Percentiles rank a stretch among this genome's conserved stretches.
phyloP scores from a whole-genome alignment of 2,797 vertebrate genomes.

The Mastacembelus armatus region DNA sequence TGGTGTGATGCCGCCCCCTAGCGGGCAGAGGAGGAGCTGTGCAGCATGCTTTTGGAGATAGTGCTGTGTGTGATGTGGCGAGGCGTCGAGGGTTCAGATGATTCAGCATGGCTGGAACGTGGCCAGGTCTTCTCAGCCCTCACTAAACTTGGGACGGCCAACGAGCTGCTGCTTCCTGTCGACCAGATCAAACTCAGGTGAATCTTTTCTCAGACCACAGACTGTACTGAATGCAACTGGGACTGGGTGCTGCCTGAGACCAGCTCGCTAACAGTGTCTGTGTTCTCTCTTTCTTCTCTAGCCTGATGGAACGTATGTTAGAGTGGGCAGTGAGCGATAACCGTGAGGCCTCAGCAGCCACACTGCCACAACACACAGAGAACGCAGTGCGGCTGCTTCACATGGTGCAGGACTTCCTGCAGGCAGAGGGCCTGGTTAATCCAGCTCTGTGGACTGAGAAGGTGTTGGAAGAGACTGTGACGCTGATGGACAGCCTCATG shows the following conservation, averaged over 20 bases:
- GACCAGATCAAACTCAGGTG: constrained; percentile 95
- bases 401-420: constrained; percentile 94
- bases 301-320: constrained; percentile 96
- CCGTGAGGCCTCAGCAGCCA: constrained; percentile 88
- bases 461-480: constrained; percentile 92
- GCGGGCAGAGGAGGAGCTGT: constrained; percentile 91
- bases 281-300: constrained; percentile 40
- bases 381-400: constrained; percentile 92
- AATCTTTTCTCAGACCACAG: background rate
- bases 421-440: constrained; percentile 92
- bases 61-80: constrained; percentile 93
- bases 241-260: background rate
- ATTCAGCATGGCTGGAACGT: constrained; percentile 91
- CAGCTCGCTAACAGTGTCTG: background rate
- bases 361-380: constrained; percentile 89
- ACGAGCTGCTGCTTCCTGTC: constrained; percentile 90
- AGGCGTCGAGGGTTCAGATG: constrained; percentile 93
- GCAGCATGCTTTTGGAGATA: constrained; percentile 89
- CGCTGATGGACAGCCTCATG: constrained; percentile 93
- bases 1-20: constrained; percentile 65
- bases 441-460: constrained; percentile 93
- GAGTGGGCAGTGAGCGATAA: constrained; percentile 94
- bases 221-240: background rate
- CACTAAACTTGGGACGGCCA: constrained; percentile 90
- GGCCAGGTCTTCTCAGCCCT: constrained; percentile 97